These are phyloP conservation scores for Ctena decussata DNA, from an alignment of 2,888 invertebrate species.

Conservation along the genomic window DNA sequence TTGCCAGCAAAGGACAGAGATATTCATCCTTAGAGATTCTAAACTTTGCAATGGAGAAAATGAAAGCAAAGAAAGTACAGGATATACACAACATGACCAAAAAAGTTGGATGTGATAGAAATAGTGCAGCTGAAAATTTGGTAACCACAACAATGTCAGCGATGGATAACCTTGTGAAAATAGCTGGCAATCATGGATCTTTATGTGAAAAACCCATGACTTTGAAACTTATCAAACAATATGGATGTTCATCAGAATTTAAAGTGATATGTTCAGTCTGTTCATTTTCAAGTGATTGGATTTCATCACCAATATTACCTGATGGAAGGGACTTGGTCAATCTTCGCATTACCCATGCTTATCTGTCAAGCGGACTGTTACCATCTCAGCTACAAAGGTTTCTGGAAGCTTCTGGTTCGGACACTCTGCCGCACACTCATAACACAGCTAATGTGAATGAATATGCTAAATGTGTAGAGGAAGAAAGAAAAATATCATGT, in stretches of 20 bases:
- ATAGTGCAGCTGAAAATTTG: background rate
- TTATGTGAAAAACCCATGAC: background rate
- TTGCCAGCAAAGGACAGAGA: background rate
- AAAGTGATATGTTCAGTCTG: background rate
- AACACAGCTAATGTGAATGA: background rate
- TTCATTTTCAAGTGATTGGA: background rate
- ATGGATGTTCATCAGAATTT: slow-evolving; percentile 4
- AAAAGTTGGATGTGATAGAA: background rate
- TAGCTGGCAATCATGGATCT: background rate
- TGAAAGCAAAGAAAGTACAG: background rate
- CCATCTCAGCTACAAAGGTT: slow-evolving; percentile 5
- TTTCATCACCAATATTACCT: background rate
- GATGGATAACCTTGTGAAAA: background rate
- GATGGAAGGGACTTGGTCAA: too few relatives aligned
- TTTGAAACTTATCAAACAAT: background rate
- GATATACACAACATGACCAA: background rate
- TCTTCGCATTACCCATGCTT: slow-evolving; percentile 16
- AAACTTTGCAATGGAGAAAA: background rate
- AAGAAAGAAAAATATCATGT: background rate
- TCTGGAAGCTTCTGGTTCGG: background rate
- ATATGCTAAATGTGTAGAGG: background rate
- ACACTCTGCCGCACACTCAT: background rate
- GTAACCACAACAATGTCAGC: background rate
- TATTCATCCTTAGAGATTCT: background rate
- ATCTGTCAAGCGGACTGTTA: background rate